A percentile compares a stretch with the other conserved stretches of the same genome.
phyloP scores from a whole-genome alignment of 2,888 invertebrate genomes.

The Parascotia fuliginaria region DNA sequence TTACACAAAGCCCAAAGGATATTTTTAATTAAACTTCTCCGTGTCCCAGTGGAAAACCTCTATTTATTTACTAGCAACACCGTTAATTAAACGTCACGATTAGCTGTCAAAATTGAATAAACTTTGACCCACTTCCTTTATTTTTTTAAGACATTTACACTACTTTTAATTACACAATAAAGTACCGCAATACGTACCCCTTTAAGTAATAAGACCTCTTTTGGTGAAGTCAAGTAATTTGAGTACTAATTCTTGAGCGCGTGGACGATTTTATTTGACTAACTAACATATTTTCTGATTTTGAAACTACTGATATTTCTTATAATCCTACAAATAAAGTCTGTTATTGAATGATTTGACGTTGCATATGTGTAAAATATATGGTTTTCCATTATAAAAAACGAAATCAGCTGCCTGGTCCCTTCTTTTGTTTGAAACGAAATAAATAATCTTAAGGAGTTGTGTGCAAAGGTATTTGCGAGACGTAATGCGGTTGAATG shows the following conservation, averaged over 20 bases:
- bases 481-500: constrained; percentile 75
- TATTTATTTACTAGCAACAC: constrained; percentile 53
- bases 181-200: constrained; percentile 51
- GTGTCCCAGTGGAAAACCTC: constrained; percentile 30
- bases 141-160: constrained; percentile 67
- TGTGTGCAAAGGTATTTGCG: constrained; percentile 71
- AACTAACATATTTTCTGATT: constrained; percentile 1
- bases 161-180: constrained; percentile 66
- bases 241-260: constrained; percentile 70
- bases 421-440: constrained; percentile 68
- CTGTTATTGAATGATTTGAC: neutral
- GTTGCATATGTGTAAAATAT: neutral
- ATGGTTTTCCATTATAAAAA: constrained; percentile 53
- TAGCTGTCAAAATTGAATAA: constrained; percentile 52
- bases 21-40: constrained; percentile 37
- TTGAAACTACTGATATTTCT: neutral
- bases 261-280: constrained; percentile 32
- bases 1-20: constrained; percentile 10
- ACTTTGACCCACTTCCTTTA: constrained; percentile 49
- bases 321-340: neutral
- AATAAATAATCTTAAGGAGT: constrained; percentile 74
- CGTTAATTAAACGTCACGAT: constrained; percentile 63
- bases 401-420: constrained; percentile 73
- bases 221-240: constrained; percentile 75
- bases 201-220: constrained; percentile 66